Conservation (phyloP, 2,888 invertebrate species). For the Yponomeuta plumbellus region DNA sequence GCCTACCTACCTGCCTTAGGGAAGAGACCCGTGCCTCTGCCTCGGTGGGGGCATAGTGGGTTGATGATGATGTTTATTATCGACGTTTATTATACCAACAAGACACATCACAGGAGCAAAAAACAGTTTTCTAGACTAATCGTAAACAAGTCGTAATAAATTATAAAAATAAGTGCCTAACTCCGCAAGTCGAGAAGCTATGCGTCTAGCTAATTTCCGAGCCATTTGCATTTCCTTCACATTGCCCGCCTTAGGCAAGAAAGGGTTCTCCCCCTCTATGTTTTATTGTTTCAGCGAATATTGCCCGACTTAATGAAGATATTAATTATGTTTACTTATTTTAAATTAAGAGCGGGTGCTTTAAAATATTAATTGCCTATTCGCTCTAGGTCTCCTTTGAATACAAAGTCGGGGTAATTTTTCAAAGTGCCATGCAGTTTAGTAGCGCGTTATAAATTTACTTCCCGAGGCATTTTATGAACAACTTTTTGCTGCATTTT, state of each 20-base stretch:
- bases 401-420: slow-evolving; percentile 35
- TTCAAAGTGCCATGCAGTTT: slow-evolving; percentile 32
- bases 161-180: too few relatives aligned
- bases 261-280: slow-evolving; percentile 39
- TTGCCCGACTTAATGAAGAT: slow-evolving; percentile 47
- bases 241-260: slow-evolving; percentile 21
- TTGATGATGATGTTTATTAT: too few relatives aligned
- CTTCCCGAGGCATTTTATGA: slow-evolving; percentile 33
- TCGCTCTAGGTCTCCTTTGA: slow-evolving; percentile 30
- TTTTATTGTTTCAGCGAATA: slow-evolving; percentile 50
- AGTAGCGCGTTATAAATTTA: slow-evolving; percentile 30
- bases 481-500: background rate
- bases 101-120: too few relatives aligned
- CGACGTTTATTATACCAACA: too few relatives aligned
- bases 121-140: too few relatives aligned
- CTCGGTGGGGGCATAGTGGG: too few relatives aligned
- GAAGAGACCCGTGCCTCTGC: too few relatives aligned
- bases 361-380: slow-evolving; percentile 37
- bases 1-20: too few relatives aligned
- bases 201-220: background rate
- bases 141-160: too few relatives aligned
- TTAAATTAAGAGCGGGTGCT: slow-evolving; percentile 36
- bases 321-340: slow-evolving; percentile 56
- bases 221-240: background rate
- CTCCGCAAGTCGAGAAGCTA: background rate